These are phyloP conservation scores for Drosophila meridionalis DNA, from an alignment of 2,888 invertebrate species.

Conservation along the genomic window DNA sequence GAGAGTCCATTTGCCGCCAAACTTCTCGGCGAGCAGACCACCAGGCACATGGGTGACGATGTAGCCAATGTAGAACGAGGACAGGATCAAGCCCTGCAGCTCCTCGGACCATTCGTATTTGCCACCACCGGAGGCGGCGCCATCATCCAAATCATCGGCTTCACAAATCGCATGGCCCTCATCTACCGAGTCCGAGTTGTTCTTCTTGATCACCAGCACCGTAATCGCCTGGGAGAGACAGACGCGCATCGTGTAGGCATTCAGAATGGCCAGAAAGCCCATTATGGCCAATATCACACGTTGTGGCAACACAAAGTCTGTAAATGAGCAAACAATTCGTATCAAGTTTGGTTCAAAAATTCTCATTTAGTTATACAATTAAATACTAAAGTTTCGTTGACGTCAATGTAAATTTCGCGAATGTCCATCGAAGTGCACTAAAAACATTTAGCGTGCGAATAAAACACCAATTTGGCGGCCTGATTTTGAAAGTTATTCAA, in stretches of 20 bases:
- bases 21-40: constrained; percentile 91
- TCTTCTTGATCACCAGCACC: constrained; percentile 87
- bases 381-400: constrained; percentile 21
- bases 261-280: constrained; percentile 90
- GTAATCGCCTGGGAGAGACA: constrained; percentile 90
- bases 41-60: constrained; percentile 93
- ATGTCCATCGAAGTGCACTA: constrained; percentile 25
- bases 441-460: constrained; percentile 60
- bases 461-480: constrained; percentile 38
- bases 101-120: constrained; percentile 88
- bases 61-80: constrained; percentile 95
- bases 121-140: constrained; percentile 53
- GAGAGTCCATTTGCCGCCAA: constrained; percentile 94
- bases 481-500: constrained; percentile 53
- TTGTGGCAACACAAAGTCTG: constrained; percentile 85
- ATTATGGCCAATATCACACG: constrained; percentile 90
- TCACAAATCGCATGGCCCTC: constrained; percentile 66
- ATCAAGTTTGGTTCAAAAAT: background rate
- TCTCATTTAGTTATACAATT: constrained; percentile 13
- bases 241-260: constrained; percentile 91
- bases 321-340: background rate
- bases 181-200: constrained; percentile 55
- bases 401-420: constrained; percentile 39
- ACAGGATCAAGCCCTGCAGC: constrained; percentile 91
- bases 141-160: constrained; percentile 66